Evolutionary conservation across 2,797 vertebrate species (phyloP), one percentile per base, ranked within the genome.

Genomic region (Eospalax fontanierii): DNA sequence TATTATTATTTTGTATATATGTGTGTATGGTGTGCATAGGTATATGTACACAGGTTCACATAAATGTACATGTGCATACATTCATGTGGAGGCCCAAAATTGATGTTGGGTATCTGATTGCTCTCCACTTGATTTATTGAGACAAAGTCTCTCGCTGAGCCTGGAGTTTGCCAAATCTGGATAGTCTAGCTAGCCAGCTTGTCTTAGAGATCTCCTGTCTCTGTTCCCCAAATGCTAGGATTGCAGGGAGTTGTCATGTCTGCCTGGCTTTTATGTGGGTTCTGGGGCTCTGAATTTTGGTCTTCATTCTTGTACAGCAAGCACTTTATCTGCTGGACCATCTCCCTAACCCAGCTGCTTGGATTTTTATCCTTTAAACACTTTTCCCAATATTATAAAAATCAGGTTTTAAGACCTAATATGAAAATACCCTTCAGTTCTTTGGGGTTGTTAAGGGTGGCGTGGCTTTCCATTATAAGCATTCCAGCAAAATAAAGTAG

Each of bases 361-460:
- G n/a, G 28, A 33, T 38, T 93, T 82, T 84, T 79, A 93, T 85
- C 24, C 19, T 84, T 65, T 65, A 30, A 83, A 43, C 10, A 79
- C 22, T 82, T 50, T 54, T 50, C 50, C 12, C 40, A 89, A 38
- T 87, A 63, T 75, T 86, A 75, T 43, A 40, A 94, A 84, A 83
- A 89, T 63, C n/a, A 63, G 24, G 71, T 40, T 73, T 90, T 71
- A 81, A 88, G 79, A 74, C 65, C 79, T 14, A 75, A 33, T 43
- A 90, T 40, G 24, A 73, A 92, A 95, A 93, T 89, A 28, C 59
- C 46, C 30, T 70, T 90, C 73, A 61, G 61, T 38, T 26, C 75
- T 57, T 70, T 68, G 84, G 35, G 22, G 16, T 61, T 84, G 43
- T 73, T 8, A 30, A 14, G 33, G 18, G 65, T 83, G 63, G 92